Evolutionary conservation across 2,113 vertebrate species (phyloP).

Genomic region (Xiphophorus couchianus): DNA sequence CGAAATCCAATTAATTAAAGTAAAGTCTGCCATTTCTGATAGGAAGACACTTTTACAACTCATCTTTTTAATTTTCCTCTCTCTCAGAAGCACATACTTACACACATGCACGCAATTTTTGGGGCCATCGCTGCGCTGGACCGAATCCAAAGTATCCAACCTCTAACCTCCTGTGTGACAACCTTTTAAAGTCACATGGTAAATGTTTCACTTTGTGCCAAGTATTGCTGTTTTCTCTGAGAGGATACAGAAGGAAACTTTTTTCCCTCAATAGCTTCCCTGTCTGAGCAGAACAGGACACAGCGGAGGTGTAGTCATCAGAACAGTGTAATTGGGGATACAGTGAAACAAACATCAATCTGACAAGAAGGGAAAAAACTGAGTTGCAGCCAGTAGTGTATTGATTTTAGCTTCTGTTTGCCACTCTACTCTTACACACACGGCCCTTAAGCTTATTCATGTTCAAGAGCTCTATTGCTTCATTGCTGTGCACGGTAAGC

Average conservation of each 20-base stretch:
- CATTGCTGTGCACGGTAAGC: slow-evolving; percentile 26
- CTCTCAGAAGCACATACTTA: slow-evolving; percentile 1
- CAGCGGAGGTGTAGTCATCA: slow-evolving; percentile 2
- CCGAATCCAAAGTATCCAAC: slow-evolving; percentile 53
- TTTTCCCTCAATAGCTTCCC: neutral
- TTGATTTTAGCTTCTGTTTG: slow-evolving; percentile 40
- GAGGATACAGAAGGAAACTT: slow-evolving; percentile 10
- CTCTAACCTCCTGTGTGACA: slow-evolving; percentile 39
- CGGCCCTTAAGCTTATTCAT: slow-evolving; percentile 35
- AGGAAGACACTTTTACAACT: neutral
- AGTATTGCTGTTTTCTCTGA: slow-evolving; percentile 20
- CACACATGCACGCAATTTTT: slow-evolving; percentile 26
- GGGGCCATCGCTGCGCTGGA: slow-evolving; percentile 37
- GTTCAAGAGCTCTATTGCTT: slow-evolving; percentile 42
- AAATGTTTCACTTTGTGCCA: slow-evolving; percentile 37
- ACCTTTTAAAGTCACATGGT: slow-evolving; percentile 35
- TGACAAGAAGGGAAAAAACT: slow-evolving; percentile 1
- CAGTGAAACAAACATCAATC: slow-evolving; percentile 29
- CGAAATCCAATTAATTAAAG: too few species aligned
- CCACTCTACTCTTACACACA: slow-evolving; percentile 19
- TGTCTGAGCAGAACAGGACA: slow-evolving; percentile 19
- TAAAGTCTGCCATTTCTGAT: too few species aligned
- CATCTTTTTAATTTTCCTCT: slow-evolving; percentile 14
- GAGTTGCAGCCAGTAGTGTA: slow-evolving; percentile 32
- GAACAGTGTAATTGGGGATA: slow-evolving; percentile 22